Conservation (phyloP, 1,140 invertebrate species). For the Homarus americanus region DNA sequence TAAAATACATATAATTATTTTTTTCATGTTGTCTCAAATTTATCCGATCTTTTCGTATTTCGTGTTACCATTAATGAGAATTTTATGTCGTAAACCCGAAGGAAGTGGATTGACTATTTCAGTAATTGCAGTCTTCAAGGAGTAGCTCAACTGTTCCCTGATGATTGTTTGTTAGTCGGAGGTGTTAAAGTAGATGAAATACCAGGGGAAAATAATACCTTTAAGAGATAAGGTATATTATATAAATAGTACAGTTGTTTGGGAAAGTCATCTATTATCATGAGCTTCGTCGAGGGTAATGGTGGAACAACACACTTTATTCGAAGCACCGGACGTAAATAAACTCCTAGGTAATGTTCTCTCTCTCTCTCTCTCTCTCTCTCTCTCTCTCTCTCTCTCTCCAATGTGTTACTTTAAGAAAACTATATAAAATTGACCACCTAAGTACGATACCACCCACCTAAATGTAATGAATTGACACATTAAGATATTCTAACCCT, state of each 20-base stretch:
- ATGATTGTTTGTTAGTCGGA: not conserved
- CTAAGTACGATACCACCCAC: too few relatives aligned
- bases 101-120: not conserved
- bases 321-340: too few relatives aligned
- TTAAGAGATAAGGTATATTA: not conserved
- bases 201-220: too few relatives aligned
- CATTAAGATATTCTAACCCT: too few relatives aligned
- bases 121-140: not conserved
- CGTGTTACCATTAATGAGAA: not conserved
- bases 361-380: too few relatives aligned
- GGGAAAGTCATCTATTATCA: not conserved
- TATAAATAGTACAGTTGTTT: not conserved
- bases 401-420: too few relatives aligned
- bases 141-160: not conserved
- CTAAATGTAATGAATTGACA: too few relatives aligned
- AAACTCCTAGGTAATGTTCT: too few relatives aligned
- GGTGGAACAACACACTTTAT: too few relatives aligned
- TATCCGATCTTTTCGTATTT: too few relatives aligned
- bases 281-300: not conserved
- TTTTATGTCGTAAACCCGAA: not conserved
- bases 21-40: not conserved
- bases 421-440: too few relatives aligned
- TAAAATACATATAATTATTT: not conserved
- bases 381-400: too few relatives aligned
- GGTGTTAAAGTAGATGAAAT: not conserved